A percentile compares a stretch with the other conserved stretches of the same genome.
Conservation (phyloP, 2,113 vertebrate genomes). For the Epinephelus lanceolatus region DNA sequence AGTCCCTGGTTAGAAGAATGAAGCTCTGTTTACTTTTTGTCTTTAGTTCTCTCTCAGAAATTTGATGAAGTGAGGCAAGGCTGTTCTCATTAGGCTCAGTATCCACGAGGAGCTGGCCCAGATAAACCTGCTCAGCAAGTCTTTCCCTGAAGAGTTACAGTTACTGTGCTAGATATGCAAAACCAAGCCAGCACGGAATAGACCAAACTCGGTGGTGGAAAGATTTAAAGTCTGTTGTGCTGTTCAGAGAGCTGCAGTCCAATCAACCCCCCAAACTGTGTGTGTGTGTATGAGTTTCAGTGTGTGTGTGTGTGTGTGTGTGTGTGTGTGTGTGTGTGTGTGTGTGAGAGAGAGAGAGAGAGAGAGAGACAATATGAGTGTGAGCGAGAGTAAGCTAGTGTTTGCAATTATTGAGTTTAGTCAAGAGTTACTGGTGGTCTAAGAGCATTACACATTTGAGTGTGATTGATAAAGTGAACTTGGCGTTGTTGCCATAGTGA, state of each 20-base stretch:
- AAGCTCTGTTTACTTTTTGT: conserved; percentile 58
- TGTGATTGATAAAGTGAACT: conserved; percentile 60
- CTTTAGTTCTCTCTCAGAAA: conserved; percentile 45
- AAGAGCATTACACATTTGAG: conserved; percentile 55
- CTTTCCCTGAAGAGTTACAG: conserved; percentile 70
- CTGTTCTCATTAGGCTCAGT: conserved; percentile 70
- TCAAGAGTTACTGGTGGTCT: conserved; percentile 55
- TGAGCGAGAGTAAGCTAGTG: conserved; percentile 30
- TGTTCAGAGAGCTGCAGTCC: conserved; percentile 54
- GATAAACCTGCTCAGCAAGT: conserved; percentile 75
- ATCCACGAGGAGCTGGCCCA: conserved; percentile 76
- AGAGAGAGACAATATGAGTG: not conserved
- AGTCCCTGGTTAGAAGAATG: conserved; percentile 33
- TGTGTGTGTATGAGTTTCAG: too few species aligned
- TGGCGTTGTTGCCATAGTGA: conserved; percentile 45
- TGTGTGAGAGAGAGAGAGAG: not conserved
- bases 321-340: conserved; percentile 5
- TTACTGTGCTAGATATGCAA: conserved; percentile 74
- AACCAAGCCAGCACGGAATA: conserved; percentile 58
- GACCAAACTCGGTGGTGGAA: conserved; percentile 46
- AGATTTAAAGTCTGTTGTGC: conserved; percentile 52
- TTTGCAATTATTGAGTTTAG: conserved; percentile 66
- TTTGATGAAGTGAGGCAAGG: conserved; percentile 48
- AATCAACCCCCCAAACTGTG: conserved; percentile 44
- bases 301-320: conserved; percentile 12